A percentile compares a stretch with the other conserved stretches of the same genome.
Evolutionary conservation across 2,113 vertebrate genomes (phyloP).

Genomic region (Mormyrus lacerda): DNA sequence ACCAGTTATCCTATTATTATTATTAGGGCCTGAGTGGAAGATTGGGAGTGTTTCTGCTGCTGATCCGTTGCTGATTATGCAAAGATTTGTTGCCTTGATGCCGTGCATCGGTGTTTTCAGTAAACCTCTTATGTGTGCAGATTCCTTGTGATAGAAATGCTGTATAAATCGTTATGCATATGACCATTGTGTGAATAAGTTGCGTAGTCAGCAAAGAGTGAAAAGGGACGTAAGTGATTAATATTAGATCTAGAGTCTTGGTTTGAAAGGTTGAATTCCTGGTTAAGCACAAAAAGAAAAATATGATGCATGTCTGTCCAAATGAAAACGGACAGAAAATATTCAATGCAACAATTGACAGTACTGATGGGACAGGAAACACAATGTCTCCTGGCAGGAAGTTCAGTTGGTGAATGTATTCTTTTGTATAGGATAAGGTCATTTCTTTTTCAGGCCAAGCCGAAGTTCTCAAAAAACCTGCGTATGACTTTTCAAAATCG

Average conservation of each 20-base stretch:
- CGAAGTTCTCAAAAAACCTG: conserved; percentile 15
- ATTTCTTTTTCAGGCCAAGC: conserved; percentile 16
- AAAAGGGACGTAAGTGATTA: not conserved
- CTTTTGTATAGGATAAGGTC: conserved; percentile 10
- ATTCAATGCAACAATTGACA: conserved; percentile 22
- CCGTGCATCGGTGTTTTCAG: not conserved
- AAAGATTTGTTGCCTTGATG: not conserved
- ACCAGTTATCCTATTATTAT: conserved; percentile 7
- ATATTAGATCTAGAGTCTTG: not conserved
- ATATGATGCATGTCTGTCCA: not conserved
- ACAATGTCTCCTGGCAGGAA: conserved; percentile 27
- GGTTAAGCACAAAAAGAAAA: not conserved
- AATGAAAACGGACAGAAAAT: not conserved
- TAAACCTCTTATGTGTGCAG: not conserved
- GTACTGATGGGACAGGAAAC: conserved; percentile 39
- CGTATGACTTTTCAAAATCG: conserved; percentile 15
- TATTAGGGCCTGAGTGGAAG: not conserved
- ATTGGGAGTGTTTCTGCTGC: not conserved
- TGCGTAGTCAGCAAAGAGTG: not conserved
- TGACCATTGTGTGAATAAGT: not conserved
- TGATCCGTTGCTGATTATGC: not conserved
- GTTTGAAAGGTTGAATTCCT: not conserved
- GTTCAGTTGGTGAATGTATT: conserved; percentile 28
- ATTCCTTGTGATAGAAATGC: not conserved
- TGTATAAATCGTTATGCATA: not conserved